Base-by-base conservation (phyloP, 23 tunicate genomes). In the Styela plicata region DNA sequence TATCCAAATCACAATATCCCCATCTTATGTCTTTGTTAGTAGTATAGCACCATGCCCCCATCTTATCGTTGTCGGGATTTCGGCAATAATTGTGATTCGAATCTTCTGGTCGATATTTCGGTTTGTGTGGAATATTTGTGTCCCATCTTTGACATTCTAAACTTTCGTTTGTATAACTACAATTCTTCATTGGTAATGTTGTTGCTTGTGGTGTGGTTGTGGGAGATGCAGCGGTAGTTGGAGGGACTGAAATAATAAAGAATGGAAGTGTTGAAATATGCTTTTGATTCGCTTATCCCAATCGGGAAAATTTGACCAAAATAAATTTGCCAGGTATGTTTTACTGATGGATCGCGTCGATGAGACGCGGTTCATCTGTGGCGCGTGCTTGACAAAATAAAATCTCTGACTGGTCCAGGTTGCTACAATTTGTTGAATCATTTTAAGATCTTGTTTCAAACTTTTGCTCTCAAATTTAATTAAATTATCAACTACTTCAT, bases 1-100 rank as follows among this genome's bases (percentile, higher is more conserved):
- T 86, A 31, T 34, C 57, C 18, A 79, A 31, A 7, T 79, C 79
- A 31, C 89, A 86, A 53, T 79, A 70, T 27, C 79, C 89, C 89
- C 89, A 86, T 79, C 89, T 68, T 20, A 31, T 70, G 22, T 25
- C 32, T 13, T 61, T 61, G 53, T 86, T 69, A 19, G 68, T 70
- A 2, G 89, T 86, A 61, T 86, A 86, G 63, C 89, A 86, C 89
- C 89, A 86, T 3, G 62, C 44, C 1, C 83, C 83, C 16, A 34
- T 63, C 1, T 53, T 2, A 53, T 86, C 89, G 26, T 52, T 33
- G 70, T 86, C 84, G 16, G 79, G 89, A 70, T 79, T 79, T 23
- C 89, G 83, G 34, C 89, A 86, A 52, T 65, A 86, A 78, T 86
- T 79, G 34, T 86, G 83, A 32, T 71, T 33, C 17, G 20, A 3